A percentile compares a stretch with the other conserved stretches of the same genome.
Conservation (phyloP, 2,797 vertebrate species). For the Bradypodion pumilum region DNA sequence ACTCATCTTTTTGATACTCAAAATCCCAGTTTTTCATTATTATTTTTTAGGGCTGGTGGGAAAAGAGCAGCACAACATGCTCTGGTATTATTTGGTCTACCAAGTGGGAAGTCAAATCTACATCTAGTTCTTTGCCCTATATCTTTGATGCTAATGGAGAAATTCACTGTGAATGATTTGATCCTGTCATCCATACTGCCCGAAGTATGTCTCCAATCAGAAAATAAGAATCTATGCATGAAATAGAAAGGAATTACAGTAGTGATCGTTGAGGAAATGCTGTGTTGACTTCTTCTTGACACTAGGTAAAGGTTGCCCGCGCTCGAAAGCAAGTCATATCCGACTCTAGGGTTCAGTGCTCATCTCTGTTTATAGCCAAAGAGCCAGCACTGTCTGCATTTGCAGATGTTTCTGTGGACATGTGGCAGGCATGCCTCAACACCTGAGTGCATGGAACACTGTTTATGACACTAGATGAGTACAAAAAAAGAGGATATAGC, state of each 20-base stretch:
- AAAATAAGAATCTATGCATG: neutral
- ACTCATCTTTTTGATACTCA: constrained; percentile 42
- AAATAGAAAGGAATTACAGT: neutral
- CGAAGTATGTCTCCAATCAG: neutral
- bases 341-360: no score
- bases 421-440: no score
- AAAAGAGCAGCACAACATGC: neutral
- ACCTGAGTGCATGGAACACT: no score
- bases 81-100: no score
- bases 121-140: no score
- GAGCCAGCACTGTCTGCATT: no score
- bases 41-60: constrained; percentile 21
- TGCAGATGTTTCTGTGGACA: no score
- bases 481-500: no score
- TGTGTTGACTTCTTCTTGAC: neutral
- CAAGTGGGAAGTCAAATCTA: neutral
- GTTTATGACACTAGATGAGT: no score
- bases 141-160: neutral
- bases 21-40: constrained; percentile 49
- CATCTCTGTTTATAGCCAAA: no score
- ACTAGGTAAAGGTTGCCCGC: no score
- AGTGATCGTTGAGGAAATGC: neutral
- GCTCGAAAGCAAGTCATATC: no score
- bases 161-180: neutral
- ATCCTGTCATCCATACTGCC: neutral